These are phyloP conservation scores for Micromussa lordhowensis DNA, from an alignment of 92 coral and sea anemone genomes.

Conservation along the genomic window DNA sequence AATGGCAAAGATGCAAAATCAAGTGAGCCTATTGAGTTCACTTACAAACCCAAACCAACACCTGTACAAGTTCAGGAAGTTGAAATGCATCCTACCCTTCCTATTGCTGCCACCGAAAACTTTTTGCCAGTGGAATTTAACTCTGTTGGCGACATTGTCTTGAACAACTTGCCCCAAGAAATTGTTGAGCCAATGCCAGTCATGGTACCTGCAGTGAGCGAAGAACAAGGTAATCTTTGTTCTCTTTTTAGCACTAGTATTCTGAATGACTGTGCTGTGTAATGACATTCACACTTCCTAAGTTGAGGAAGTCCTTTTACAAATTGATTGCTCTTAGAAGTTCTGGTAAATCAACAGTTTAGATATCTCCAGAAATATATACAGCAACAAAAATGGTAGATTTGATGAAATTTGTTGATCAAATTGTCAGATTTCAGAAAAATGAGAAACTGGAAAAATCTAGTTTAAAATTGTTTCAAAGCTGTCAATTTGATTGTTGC, in stretches of 20 bases:
- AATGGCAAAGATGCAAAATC: constrained; percentile 77
- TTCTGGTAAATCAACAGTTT: no score
- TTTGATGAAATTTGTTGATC: no score
- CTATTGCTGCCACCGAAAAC: constrained; percentile 13
- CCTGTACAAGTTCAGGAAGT: constrained; percentile 37
- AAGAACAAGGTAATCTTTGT: constrained; percentile 35
- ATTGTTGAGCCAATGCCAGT: constrained; percentile 30
- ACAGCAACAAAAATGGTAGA: no score
- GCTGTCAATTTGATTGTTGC: no score
- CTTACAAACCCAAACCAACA: constrained; percentile 77
- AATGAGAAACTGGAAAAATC: no score
- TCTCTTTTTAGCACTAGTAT: neutral
- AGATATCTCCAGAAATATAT: no score
- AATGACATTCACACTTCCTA: no score
- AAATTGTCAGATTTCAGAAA: no score
- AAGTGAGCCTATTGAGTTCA: constrained; percentile 96
- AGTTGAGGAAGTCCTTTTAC: neutral
- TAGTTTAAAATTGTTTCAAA: no score
- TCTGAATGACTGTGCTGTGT: neutral
- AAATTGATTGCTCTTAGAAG: neutral
- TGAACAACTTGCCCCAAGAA: constrained; percentile 23
- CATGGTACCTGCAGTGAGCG: constrained; percentile 47
- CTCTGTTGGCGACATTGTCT: constrained; percentile 27
- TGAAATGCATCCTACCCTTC: constrained; percentile 48
- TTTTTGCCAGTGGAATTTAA: constrained; percentile 24